A percentile compares a stretch with the other conserved stretches of the same genome.
These are phyloP conservation scores for Lamellibrachia columna DNA, from an alignment of 2,888 invertebrate species.

Conservation along the genomic window DNA sequence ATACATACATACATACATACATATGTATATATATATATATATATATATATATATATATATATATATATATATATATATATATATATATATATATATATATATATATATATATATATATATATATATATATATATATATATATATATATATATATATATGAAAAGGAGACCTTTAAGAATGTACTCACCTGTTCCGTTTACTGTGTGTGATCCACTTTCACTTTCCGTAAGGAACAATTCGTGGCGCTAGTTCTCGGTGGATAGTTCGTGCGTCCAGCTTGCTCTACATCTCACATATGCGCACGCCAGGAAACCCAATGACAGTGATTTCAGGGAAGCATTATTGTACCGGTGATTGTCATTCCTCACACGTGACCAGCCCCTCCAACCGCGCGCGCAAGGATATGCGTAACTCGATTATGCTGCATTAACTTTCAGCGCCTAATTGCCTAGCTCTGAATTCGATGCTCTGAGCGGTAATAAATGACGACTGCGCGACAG, in stretches of 20 bases:
- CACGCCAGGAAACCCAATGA: background rate
- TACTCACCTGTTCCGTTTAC: background rate
- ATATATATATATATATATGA: too few relatives aligned
- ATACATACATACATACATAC: too few relatives aligned
- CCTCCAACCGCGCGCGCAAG: background rate
- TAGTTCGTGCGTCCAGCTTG: background rate
- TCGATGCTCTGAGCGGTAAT: background rate
- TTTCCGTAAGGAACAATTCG: background rate
- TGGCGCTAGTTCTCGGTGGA: background rate
- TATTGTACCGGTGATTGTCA: background rate
- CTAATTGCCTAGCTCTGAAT: background rate
- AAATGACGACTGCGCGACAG: background rate
- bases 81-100: background rate
- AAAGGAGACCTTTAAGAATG: too few relatives aligned
- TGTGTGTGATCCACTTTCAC: background rate
- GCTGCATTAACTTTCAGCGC: conserved; percentile 4
- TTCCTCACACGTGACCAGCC: background rate
- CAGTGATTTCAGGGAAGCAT: background rate
- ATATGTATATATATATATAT: too few relatives aligned
- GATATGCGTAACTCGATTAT: background rate
- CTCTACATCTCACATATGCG: background rate
- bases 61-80: background rate
- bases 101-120: background rate
- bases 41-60: background rate
- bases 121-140: too few relatives aligned